phyloP scores from a whole-genome alignment of 2,113 vertebrate species.

The Gila orcuttii region DNA sequence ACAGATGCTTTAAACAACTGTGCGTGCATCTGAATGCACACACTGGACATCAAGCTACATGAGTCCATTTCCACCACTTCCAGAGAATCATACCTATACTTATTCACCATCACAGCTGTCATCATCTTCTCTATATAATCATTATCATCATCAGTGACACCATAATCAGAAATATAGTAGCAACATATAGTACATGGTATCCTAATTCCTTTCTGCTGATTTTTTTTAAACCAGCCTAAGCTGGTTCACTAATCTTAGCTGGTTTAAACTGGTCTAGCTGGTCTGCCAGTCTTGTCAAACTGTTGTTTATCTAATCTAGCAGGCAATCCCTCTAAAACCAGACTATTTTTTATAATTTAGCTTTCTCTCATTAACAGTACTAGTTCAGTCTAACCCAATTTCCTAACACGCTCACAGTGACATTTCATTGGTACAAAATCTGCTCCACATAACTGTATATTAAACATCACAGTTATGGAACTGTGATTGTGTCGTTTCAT shows the following conservation, averaged over 20 bases:
- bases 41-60: slow-evolving; percentile 4
- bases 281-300: background rate
- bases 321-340: background rate
- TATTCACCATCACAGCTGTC: background rate
- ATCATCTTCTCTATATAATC: background rate
- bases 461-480: background rate
- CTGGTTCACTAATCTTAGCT: background rate
- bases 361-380: background rate
- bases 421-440: background rate
- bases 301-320: background rate
- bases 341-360: background rate
- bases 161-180: background rate
- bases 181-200: background rate
- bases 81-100: background rate
- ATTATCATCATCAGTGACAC: background rate
- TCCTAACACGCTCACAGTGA: background rate
- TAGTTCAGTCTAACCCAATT: background rate
- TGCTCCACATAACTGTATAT: background rate
- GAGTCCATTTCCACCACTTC: background rate
- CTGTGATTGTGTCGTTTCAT: background rate
- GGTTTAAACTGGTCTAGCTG: background rate
- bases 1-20: slow-evolving; percentile 50
- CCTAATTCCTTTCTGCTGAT: background rate
- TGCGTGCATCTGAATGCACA: slow-evolving; percentile 23
- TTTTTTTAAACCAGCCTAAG: background rate